These are phyloP conservation scores for Jordanella pulchra DNA, from an alignment of 2,797 vertebrate species.

Conservation along the genomic window DNA sequence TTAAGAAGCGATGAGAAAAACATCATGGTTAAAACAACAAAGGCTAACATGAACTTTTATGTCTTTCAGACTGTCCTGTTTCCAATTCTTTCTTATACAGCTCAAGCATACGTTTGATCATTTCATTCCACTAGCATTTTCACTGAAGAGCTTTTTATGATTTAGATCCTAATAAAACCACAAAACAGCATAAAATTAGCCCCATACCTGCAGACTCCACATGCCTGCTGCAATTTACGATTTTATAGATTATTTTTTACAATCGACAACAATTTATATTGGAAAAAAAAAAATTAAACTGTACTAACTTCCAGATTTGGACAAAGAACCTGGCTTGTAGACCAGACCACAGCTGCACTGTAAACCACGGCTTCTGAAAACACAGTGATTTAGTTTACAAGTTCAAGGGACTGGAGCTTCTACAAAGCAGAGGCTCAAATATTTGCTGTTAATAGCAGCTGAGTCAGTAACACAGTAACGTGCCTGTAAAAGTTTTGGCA, in stretches of 20 bases:
- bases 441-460: constrained; percentile 26
- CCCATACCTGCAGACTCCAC: constrained; percentile 3
- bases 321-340: background rate
- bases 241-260: constrained; percentile 3
- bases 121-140: constrained; percentile 12
- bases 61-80: background rate
- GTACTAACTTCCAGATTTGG: background rate
- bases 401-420: constrained; percentile 5
- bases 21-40: background rate
- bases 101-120: constrained; percentile 6
- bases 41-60: constrained; percentile 15
- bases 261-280: background rate
- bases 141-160: background rate
- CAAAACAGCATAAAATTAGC: constrained; percentile 7
- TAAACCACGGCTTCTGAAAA: constrained; percentile 12
- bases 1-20: background rate
- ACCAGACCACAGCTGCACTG: constrained; percentile 5
- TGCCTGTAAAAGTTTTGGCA: constrained; percentile 16
- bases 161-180: background rate
- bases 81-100: background rate
- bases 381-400: constrained; percentile 2
- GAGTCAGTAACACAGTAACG: constrained; percentile 18
- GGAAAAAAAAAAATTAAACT: constrained; percentile 4
- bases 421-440: constrained; percentile 29
- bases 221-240: background rate